Evolutionary conservation across 2,888 invertebrate species (phyloP).

Genomic region (Eupeodes latifasciatus): DNA sequence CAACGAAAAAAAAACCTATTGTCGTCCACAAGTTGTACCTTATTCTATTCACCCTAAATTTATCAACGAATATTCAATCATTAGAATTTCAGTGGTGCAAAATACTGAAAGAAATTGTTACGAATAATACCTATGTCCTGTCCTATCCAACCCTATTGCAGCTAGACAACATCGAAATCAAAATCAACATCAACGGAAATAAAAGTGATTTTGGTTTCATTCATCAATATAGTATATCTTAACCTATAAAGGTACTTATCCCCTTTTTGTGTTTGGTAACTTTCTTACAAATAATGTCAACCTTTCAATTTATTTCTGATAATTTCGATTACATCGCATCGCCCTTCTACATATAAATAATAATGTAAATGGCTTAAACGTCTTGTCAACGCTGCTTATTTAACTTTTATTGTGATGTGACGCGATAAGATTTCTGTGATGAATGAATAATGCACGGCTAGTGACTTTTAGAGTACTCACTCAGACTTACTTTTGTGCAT

Average conservation of each 20-base stretch:
- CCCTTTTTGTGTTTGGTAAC: conserved; percentile 18
- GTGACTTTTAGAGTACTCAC: background rate
- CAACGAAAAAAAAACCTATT: background rate
- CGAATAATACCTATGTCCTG: background rate
- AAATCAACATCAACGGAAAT: background rate
- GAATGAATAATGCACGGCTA: conserved; percentile 20
- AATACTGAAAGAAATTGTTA: conserved; percentile 1
- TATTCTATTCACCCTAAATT: conserved; percentile 8
- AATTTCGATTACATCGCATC: conserved; percentile 9
- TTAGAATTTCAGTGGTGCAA: conserved; percentile 24
- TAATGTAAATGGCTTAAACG: conserved; percentile 27
- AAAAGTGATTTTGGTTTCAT: conserved; percentile 34
- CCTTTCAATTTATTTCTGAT: conserved; percentile 27
- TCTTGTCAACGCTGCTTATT: conserved; percentile 33
- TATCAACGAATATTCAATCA: conserved; percentile 12
- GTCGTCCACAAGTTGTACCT: conserved; percentile 14
- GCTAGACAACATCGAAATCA: background rate
- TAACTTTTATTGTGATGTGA: conserved; percentile 22
- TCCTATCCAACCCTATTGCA: background rate
- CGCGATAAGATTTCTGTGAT: conserved; percentile 14
- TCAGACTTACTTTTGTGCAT: background rate
- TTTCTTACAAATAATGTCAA: conserved; percentile 21
- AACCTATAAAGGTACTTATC: conserved; percentile 8
- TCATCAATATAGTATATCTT: conserved; percentile 10
- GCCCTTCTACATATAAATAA: background rate